Base-by-base conservation (phyloP, 2,113 vertebrate genomes). In the Lepidothrix coronata region DNA sequence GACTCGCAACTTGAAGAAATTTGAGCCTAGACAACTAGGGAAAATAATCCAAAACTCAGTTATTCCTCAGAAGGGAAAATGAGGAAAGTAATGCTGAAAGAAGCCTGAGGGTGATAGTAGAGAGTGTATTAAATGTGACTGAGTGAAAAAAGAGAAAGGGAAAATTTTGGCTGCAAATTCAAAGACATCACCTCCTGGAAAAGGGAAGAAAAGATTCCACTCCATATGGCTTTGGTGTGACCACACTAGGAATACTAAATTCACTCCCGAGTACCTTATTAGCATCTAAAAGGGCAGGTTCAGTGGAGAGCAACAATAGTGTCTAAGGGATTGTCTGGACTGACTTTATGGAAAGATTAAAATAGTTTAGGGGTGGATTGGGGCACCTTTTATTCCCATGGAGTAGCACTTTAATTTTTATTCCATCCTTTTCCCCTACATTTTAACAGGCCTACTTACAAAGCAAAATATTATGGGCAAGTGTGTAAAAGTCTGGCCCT, bases 281-380 rank as follows among this genome's bases (percentile, higher is more conserved):
- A 96, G 66, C 94, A 97, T 96, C 91, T 96, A 66, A 96, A 96
- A 96, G 91, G 84, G 66, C 92, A 96, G 89, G 95, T 97, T 97
- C 95, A 95, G 95, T 43, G 74, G 71, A 96, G 94, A 97, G 91
- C 95, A 92, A 92, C 84, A 93, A 89, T 73, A 65, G 80, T 87
- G 86, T 96, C 95, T 92, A 91, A 92, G 83, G 88, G 94, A 58
- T 87, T 91, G 93, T 91, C 95, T 94, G 77, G 83, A 66, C 70
- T 93, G 86, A 92, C 91, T 96, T 93, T 94, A 95, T 89, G 66
- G 92, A 71, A 94, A 97, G 93, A 96, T 93, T 96, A 96, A 96
- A 94, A 93, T 94, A 96, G 91, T 95, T 95, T 89, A 94, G 77
- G 66, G 92, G 79, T 92, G 92, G 58, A 85, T 55, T 78, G 85